Percentiles rank a stretch among this genome's conserved stretches.
Conservation (phyloP, 2,797 vertebrate genomes). For the Aselliscus stoliczkanus region DNA sequence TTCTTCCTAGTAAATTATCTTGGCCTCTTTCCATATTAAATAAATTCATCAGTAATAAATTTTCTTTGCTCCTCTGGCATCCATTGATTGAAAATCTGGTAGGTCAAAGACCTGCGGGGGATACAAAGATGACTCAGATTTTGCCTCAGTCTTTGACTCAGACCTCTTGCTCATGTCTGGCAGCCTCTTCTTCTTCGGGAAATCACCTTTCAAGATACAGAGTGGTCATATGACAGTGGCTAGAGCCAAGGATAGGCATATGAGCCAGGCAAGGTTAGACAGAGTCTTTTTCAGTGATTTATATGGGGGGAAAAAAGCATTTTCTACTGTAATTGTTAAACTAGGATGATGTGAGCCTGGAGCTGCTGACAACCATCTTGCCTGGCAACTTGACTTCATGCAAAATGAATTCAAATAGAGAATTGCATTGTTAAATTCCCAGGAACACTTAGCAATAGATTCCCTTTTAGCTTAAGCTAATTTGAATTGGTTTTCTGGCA, state of each 20-base stretch:
- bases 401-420: slow-evolving; percentile 20
- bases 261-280: slow-evolving; percentile 11
- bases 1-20: neutral
- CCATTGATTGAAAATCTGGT: neutral
- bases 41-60: neutral
- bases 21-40: neutral
- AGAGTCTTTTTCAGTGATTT: slow-evolving; percentile 1
- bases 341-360: neutral
- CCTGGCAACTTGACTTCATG: neutral
- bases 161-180: neutral
- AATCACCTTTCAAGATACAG: slow-evolving; percentile 19
- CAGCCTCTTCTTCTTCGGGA: neutral
- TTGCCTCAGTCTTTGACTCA: neutral
- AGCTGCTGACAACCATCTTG: neutral
- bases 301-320: neutral
- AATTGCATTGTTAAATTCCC: neutral
- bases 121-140: neutral
- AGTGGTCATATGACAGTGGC: neutral
- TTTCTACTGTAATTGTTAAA: slow-evolving; percentile 21
- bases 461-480: slow-evolving; percentile 20
- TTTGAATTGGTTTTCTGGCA: slow-evolving; percentile 44
- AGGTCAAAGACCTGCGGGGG: neutral
- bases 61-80: slow-evolving; percentile 12
- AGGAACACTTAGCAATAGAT: slow-evolving; percentile 33
- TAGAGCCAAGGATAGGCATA: neutral